Evolutionary conservation across 2,797 vertebrate species (phyloP), one percentile per base, ranked within the genome.

Genomic region (Acipenser oxyrinchus): DNA sequence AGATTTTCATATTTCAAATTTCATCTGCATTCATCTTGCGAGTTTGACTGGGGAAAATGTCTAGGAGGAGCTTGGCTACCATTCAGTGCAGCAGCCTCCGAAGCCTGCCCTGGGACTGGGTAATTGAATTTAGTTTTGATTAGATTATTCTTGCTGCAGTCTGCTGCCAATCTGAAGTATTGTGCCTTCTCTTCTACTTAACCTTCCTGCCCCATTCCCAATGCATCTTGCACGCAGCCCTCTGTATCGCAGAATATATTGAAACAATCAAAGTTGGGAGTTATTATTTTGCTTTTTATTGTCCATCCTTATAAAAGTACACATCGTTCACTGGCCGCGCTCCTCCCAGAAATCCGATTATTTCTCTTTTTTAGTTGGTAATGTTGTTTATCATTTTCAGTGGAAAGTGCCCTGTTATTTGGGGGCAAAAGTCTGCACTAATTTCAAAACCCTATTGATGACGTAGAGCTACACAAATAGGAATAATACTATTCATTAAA

Each of bases 81-180:
- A 89, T 91, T 93, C 92, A 90, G 67, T 91, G 88, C 82, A 88
- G 92, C 91, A 91, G 92, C 88, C 88, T 88, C 88, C 90, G 89
- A 90, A 93, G 94, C 85, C 91, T 87, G 77, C 93, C 95, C 93
- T 92, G 93, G 95, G 94, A 96, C 91, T 79, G 85, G 92, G 92
- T 99, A 99, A 99, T 98, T 98, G 87, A 98, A 99, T 99, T 98
- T 93, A 76, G 77, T 92, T 92, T 90, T 97, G 95, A 98, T 99
- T 98, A 93, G 95, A 99, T 99, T 99, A 98, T 94, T 92, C 91
- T 93, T 94, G 94, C 93, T 89, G 93, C 95, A 97, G 95, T 93
- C 95, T 93, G 94, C 96, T 98, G 96, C 95, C 95, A 97, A 94
- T 97, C 95, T 98, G 94, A 97, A 96, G 96, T 96, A 97, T 97